A percentile compares a stretch with the other conserved stretches of the same genome.
These are phyloP conservation scores for Peromyscus maniculatus DNA, from an alignment of 2,113 vertebrate species.

Conservation along the genomic window DNA sequence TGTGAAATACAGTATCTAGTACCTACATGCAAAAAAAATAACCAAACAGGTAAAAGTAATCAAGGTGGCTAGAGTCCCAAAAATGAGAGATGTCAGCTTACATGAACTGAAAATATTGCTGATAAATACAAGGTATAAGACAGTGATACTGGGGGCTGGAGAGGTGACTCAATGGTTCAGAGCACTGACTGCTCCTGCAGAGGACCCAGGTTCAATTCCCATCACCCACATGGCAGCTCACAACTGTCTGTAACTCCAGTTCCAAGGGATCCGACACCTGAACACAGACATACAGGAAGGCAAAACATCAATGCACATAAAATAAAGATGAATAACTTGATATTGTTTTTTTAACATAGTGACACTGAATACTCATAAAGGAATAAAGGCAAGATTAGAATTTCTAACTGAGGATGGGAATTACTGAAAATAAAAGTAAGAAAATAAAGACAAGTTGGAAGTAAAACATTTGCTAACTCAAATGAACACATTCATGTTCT, in stretches of 20 bases:
- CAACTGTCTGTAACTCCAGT: not conserved
- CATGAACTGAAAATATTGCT: slow-evolving; percentile 6
- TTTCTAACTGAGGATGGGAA: not conserved
- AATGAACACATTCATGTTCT: not conserved
- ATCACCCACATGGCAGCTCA: not conserved
- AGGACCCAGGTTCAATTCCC: not conserved
- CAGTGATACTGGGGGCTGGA: not conserved
- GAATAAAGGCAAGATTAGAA: slow-evolving; percentile 26
- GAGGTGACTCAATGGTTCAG: not conserved
- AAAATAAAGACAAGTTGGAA: not conserved
- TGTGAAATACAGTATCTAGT: not conserved
- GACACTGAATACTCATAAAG: not conserved
- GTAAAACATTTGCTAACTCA: not conserved
- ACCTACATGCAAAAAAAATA: not conserved
- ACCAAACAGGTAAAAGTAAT: not conserved
- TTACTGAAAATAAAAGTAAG: slow-evolving; percentile 28
- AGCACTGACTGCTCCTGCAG: not conserved
- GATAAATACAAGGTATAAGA: not conserved
- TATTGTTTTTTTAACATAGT: not conserved
- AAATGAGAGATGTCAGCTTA: not conserved
- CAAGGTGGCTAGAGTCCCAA: not conserved
- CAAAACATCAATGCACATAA: not conserved
- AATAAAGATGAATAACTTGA: not conserved
- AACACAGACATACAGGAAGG: not conserved
- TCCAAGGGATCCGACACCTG: not conserved